Conservation (phyloP, 2,113 vertebrate genomes). For the Tychaedon coryphoeus region DNA sequence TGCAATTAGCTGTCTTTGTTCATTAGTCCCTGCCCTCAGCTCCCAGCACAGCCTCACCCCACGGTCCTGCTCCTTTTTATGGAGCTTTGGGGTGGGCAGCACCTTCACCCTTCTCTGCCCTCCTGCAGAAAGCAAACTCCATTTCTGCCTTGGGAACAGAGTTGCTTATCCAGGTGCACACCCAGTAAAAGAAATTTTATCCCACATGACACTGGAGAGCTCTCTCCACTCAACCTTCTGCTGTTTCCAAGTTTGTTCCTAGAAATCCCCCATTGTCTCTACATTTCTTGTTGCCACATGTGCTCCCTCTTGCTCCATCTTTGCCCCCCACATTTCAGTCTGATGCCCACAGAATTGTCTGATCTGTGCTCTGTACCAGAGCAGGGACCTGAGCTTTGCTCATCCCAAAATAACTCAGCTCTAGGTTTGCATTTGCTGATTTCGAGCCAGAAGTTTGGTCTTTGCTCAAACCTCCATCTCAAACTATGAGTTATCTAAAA, state of each 20-base stretch:
- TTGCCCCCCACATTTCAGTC: not conserved
- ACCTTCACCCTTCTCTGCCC: rapidly evolving
- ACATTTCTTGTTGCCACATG: rapidly evolving
- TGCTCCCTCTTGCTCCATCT: not conserved
- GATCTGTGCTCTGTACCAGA: not conserved
- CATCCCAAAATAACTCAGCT: not conserved
- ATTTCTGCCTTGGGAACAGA: not conserved
- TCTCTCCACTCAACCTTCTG: not conserved
- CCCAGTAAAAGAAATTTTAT: not conserved
- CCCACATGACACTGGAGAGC: rapidly evolving
- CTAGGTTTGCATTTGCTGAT: not conserved
- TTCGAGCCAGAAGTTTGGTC: not conserved
- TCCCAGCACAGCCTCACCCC: not conserved
- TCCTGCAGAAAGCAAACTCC: not conserved
- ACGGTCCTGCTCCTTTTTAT: rapidly evolving
- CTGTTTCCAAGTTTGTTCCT: not conserved
- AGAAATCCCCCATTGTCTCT: not conserved
- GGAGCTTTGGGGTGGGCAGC: rapidly evolving
- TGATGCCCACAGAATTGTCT: not conserved
- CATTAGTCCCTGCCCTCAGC: not conserved
- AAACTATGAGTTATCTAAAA: not conserved
- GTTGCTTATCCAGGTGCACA: rapidly evolving
- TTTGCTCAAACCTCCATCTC: not conserved
- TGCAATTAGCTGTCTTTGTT: too few relatives aligned
- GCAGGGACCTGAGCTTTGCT: not conserved